Conservation (phyloP, 2,888 invertebrate genomes). For the Microctonus aethiopoides region DNA sequence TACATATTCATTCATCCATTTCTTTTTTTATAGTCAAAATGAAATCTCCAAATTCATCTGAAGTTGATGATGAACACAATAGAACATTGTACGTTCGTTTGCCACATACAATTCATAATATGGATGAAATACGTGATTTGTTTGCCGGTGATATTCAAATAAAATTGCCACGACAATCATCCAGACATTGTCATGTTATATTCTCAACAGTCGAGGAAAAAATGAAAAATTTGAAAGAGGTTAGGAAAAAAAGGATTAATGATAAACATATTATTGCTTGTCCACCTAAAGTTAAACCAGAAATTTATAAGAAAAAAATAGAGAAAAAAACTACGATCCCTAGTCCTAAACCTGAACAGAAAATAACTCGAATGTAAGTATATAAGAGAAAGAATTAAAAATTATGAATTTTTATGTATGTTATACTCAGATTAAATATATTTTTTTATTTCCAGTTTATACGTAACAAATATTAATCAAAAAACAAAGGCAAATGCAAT, state of each 20-base stretch:
- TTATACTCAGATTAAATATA: background rate
- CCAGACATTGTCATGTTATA: conserved; percentile 53
- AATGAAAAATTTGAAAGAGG: conserved; percentile 47
- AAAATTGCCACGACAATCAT: conserved; percentile 52
- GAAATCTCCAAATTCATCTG: conserved; percentile 16
- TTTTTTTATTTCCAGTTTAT: conserved; percentile 44
- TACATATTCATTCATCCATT: background rate
- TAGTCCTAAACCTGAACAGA: conserved; percentile 37
- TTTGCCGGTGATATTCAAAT: conserved; percentile 52
- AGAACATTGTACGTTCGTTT: conserved; percentile 54
- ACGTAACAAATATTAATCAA: conserved; percentile 50
- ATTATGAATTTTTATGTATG: background rate
- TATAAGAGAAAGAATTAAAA: background rate
- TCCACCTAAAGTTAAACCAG: conserved; percentile 33
- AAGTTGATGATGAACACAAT: conserved; percentile 38
- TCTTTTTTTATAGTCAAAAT: conserved; percentile 2
- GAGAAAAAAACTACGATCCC: conserved; percentile 45
- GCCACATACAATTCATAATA: conserved; percentile 51
- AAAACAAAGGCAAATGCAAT: conserved; percentile 49
- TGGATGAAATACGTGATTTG: conserved; percentile 48
- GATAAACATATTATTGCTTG: conserved; percentile 48
- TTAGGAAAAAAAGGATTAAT: conserved; percentile 44
- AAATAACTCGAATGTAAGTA: conserved; percentile 50
- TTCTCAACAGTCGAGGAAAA: conserved; percentile 51
- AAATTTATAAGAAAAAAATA: conserved; percentile 36